phyloP scores from a whole-genome alignment of 1,140 invertebrate species.

The Pseudomyrmex dendroicus region DNA sequence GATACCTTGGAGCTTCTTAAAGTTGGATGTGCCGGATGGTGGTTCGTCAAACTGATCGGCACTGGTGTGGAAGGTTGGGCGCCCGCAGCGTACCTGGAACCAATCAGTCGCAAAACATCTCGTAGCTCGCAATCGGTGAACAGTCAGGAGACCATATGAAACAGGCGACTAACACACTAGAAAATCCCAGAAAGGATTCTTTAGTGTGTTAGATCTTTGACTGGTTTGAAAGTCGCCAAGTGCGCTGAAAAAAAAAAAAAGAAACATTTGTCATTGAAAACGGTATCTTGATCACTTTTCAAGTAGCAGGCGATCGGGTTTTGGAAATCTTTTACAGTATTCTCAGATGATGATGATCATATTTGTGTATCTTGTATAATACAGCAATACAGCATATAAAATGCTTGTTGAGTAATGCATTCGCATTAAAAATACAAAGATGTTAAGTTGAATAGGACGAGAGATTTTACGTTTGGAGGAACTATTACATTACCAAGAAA shows the following conservation, averaged over 20 bases:
- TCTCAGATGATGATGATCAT: slow-evolving; percentile 40
- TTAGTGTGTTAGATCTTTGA: slow-evolving; percentile 77
- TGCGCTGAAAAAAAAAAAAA: background rate
- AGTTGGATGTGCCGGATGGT: slow-evolving; percentile 97
- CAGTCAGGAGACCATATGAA: slow-evolving; percentile 85
- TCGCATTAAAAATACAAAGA: slow-evolving; percentile 27
- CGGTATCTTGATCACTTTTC: slow-evolving; percentile 45
- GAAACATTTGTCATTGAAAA: slow-evolving; percentile 14
- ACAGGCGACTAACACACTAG: slow-evolving; percentile 84
- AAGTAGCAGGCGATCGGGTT: slow-evolving; percentile 22
- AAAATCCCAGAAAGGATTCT: background rate
- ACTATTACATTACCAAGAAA: background rate
- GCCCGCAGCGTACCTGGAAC: slow-evolving; percentile 96
- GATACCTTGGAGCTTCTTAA: slow-evolving; percentile 95
- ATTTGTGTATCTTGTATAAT: slow-evolving; percentile 20
- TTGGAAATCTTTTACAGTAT: slow-evolving; percentile 64
- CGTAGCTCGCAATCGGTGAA: slow-evolving; percentile 86
- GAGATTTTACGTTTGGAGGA: slow-evolving; percentile 33
- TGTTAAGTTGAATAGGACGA: slow-evolving; percentile 10
- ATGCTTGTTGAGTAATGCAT: slow-evolving; percentile 7
- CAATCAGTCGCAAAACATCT: slow-evolving; percentile 89
- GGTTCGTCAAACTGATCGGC: slow-evolving; percentile 94
- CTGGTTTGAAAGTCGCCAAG: slow-evolving; percentile 5
- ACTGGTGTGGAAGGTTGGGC: slow-evolving; percentile 95
- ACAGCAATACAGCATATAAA: background rate